Percentiles rank a stretch among this genome's conserved stretches.
These are phyloP conservation scores for Macropus fuliginosus DNA, from an alignment of 2,797 vertebrate species.

Conservation along the genomic window DNA sequence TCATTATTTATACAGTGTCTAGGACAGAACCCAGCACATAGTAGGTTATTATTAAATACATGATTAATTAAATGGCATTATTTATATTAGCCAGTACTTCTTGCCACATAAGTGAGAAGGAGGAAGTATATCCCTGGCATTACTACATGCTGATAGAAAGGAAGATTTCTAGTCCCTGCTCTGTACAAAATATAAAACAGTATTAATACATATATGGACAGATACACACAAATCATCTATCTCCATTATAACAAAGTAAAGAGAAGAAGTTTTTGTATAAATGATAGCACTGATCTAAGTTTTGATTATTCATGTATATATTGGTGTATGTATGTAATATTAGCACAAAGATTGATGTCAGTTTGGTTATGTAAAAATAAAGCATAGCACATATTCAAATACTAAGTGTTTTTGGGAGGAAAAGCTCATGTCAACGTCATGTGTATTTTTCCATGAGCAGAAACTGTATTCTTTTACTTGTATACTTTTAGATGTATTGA, in stretches of 20 bases:
- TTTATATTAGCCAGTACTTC: background rate
- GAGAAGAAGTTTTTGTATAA: background rate
- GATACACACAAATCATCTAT: background rate
- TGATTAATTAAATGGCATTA: background rate
- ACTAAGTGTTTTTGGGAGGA: background rate
- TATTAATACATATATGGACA: background rate
- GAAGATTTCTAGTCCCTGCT: background rate
- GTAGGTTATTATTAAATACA: background rate
- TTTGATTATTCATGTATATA: background rate
- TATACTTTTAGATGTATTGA: background rate
- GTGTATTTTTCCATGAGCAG: background rate
- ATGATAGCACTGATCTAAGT: background rate
- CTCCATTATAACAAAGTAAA: background rate
- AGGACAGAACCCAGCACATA: background rate
- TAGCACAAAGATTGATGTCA: background rate
- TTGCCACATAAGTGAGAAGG: background rate
- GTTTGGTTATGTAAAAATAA: background rate
- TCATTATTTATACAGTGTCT: background rate
- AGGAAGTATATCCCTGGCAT: background rate
- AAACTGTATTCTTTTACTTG: background rate
- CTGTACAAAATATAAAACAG: background rate
- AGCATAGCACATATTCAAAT: background rate
- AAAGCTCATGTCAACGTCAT: background rate
- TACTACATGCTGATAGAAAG: background rate
- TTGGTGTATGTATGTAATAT: background rate